These are phyloP conservation scores for Agrilus cyanescens DNA, from an alignment of 2,888 invertebrate genomes.

Conservation along the genomic window DNA sequence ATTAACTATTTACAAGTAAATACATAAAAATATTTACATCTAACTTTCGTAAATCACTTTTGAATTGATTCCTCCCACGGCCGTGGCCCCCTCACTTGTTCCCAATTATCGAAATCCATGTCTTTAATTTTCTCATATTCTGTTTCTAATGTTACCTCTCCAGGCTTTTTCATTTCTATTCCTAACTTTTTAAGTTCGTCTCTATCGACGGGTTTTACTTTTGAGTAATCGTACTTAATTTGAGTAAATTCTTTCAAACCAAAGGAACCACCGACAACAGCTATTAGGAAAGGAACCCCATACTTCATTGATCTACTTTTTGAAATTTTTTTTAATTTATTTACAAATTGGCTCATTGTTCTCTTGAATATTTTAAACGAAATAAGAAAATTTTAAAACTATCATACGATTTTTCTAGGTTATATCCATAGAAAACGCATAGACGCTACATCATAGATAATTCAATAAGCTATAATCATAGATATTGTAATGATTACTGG, in stretches of 20 bases:
- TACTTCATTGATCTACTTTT: conserved; percentile 38
- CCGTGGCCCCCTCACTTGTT: conserved; percentile 71
- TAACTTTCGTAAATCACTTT: too few species aligned
- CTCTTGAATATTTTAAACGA: not conserved
- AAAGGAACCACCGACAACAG: conserved; percentile 67
- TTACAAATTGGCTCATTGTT: not conserved
- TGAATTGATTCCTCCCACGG: conserved; percentile 60
- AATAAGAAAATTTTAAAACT: not conserved
- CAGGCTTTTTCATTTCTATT: conserved; percentile 49
- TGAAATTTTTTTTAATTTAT: conserved; percentile 5
- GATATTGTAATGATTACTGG: too few species aligned
- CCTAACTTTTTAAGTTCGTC: conserved; percentile 58
- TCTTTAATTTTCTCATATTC: conserved; percentile 62
- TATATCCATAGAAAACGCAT: too few species aligned
- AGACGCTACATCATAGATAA: not conserved
- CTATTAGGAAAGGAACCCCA: conserved; percentile 60
- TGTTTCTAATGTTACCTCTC: conserved; percentile 59
- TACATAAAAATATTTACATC: too few species aligned
- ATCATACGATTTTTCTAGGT: not conserved
- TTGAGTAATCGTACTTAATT: conserved; percentile 43
- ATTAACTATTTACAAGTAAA: too few species aligned
- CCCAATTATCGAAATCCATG: conserved; percentile 72
- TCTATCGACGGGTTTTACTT: conserved; percentile 38
- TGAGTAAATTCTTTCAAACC: conserved; percentile 62
- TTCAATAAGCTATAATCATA: not conserved